A percentile compares a stretch with the other conserved stretches of the same genome.
Evolutionary conservation across 2,113 vertebrate species (phyloP).

Genomic region (Thermophis baileyi): DNA sequence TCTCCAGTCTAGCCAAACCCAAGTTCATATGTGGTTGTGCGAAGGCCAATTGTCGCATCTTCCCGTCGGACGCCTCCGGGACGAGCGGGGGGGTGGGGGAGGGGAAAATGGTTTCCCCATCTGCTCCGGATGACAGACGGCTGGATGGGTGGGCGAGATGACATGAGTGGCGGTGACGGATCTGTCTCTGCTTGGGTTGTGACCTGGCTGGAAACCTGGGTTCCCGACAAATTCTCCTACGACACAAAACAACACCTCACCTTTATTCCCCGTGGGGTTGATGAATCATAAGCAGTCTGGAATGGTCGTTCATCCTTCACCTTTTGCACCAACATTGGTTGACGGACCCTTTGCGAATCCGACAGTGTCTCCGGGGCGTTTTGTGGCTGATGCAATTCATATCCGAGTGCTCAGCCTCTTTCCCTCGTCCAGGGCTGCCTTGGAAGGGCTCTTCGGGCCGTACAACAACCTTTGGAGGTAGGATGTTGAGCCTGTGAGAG

Average conservation of each 20-base stretch:
- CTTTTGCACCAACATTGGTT: no score
- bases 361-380: neutral
- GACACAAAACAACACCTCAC: neutral
- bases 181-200: neutral
- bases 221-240: neutral
- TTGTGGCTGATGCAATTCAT: neutral
- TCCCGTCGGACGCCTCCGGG: no score
- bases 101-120: no score
- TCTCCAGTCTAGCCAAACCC: no score
- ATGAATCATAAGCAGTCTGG: neutral
- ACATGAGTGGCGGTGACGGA: no score
- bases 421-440: neutral
- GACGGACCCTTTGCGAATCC: neutral
- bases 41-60: no score
- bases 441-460: neutral
- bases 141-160: no score
- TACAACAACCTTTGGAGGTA: neutral
- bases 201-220: neutral
- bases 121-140: neutral
- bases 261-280: rapidly evolving
- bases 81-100: no score
- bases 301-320: no score
- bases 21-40: no score
- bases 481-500: neutral
- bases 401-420: neutral